These are phyloP conservation scores for Capra hircus DNA, from an alignment of 2,113 vertebrate genomes.

Conservation along the genomic window DNA sequence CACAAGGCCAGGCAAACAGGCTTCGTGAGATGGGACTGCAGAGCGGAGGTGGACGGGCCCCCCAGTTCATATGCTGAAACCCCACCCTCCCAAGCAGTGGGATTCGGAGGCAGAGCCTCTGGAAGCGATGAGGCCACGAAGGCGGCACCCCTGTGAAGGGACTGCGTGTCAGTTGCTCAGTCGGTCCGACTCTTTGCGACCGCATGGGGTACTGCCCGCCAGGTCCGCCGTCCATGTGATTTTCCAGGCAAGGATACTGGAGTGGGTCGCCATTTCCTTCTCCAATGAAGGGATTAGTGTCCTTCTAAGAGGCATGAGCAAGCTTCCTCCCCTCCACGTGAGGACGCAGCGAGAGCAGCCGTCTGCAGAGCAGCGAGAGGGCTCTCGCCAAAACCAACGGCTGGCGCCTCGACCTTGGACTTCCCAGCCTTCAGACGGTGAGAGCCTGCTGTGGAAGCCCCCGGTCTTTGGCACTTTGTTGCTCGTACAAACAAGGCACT, in stretches of 20 bases:
- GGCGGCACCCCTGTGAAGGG: not conserved
- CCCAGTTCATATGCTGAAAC: not conserved
- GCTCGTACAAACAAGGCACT: not conserved
- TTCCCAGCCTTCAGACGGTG: rapidly evolving
- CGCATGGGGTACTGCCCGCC: not conserved
- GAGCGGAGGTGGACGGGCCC: rapidly evolving
- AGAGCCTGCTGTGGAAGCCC: no score
- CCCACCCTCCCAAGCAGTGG: rapidly evolving
- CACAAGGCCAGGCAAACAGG: rapidly evolving
- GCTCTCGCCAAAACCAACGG: not conserved
- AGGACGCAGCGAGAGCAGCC: not conserved
- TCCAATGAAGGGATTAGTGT: not conserved
- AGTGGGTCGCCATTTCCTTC: not conserved
- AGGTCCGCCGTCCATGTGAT: not conserved
- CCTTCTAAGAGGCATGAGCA: not conserved
- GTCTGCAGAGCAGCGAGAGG: no score
- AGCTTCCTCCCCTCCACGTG: rapidly evolving
- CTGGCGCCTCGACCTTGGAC: no score
- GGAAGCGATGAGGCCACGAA: not conserved
- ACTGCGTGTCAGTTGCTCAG: not conserved
- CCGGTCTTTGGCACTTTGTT: rapidly evolving
- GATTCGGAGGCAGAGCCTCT: not conserved
- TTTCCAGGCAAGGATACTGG: not conserved
- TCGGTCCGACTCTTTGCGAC: not conserved
- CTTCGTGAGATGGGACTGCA: rapidly evolving